These are phyloP conservation scores for Achatina immaculata DNA, from an alignment of 1,140 invertebrate genomes.

Conservation along the genomic window DNA sequence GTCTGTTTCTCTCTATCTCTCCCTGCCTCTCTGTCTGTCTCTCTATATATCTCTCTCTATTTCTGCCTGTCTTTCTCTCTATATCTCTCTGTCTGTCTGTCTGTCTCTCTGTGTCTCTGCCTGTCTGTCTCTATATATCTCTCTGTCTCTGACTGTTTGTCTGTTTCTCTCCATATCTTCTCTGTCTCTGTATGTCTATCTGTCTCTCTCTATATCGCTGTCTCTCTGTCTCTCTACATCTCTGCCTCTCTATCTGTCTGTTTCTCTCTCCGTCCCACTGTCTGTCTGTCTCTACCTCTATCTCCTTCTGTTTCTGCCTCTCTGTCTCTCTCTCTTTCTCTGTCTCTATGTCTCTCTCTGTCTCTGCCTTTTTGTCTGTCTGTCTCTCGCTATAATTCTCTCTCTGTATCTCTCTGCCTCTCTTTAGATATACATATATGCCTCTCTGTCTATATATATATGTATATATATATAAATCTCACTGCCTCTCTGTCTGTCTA, in stretches of 20 bases:
- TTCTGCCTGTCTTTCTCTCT: slow-evolving; percentile 40
- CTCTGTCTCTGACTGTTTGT: slow-evolving; percentile 39
- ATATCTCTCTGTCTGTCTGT: slow-evolving; percentile 42
- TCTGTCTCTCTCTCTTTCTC: background rate
- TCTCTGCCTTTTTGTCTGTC: background rate
- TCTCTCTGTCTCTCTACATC: slow-evolving; percentile 22
- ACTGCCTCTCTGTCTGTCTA: background rate
- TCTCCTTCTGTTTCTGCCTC: background rate
- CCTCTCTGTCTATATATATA: background rate
- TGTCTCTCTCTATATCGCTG: slow-evolving; percentile 38
- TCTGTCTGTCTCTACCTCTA: background rate
- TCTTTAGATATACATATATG: background rate
- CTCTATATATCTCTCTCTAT: slow-evolving; percentile 15
- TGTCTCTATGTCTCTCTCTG: background rate
- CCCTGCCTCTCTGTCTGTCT: background rate
- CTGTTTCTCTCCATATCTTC: slow-evolving; percentile 32
- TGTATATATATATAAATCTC: background rate
- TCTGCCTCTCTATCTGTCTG: background rate
- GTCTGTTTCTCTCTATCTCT: background rate
- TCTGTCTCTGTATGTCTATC: slow-evolving; percentile 41
- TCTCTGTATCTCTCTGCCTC: too few relatives aligned
- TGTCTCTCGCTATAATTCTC: too few relatives aligned
- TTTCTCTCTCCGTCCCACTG: background rate
- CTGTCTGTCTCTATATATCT: slow-evolving; percentile 36
- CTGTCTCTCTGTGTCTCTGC: slow-evolving; percentile 39